phyloP scores from a whole-genome alignment of 2,113 vertebrate genomes.

The Lichenostomus cassidix region DNA sequence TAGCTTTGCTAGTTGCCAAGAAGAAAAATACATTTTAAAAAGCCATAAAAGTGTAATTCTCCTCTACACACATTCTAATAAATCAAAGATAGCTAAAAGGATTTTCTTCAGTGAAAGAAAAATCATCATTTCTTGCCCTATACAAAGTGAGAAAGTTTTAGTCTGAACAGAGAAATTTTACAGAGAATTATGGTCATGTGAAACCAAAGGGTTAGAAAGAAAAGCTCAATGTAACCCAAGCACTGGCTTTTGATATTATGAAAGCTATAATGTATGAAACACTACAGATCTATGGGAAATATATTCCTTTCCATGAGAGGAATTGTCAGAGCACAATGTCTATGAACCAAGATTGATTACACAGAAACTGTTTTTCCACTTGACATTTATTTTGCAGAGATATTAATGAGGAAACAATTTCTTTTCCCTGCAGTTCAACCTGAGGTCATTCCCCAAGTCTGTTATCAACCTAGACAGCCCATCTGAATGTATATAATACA shows the following conservation, averaged over 20 bases:
- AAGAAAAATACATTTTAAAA: slow-evolving; percentile 69
- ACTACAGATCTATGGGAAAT: slow-evolving; percentile 60
- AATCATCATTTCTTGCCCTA: slow-evolving; percentile 59
- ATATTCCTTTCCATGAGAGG: slow-evolving; percentile 42
- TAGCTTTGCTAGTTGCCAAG: slow-evolving; percentile 53
- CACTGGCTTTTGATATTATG: slow-evolving; percentile 43
- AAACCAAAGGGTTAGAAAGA: slow-evolving; percentile 44
- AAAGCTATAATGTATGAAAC: slow-evolving; percentile 56
- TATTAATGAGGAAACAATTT: slow-evolving; percentile 63
- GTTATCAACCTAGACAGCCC: slow-evolving; percentile 15
- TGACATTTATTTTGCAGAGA: slow-evolving; percentile 59
- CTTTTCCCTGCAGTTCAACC: slow-evolving; percentile 43
- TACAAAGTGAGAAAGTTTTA: slow-evolving; percentile 48
- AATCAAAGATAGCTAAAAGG: slow-evolving; percentile 69
- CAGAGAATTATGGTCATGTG: slow-evolving; percentile 51
- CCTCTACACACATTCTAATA: slow-evolving; percentile 51
- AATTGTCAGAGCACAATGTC: slow-evolving; percentile 42
- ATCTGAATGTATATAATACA: background rate
- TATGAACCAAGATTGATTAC: slow-evolving; percentile 46
- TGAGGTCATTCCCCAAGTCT: slow-evolving; percentile 46
- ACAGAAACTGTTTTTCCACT: slow-evolving; percentile 53
- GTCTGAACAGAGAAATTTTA: slow-evolving; percentile 31
- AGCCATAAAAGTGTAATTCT: slow-evolving; percentile 65
- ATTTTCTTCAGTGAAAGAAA: slow-evolving; percentile 66
- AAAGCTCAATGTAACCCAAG: slow-evolving; percentile 51